Evolutionary conservation across 2,797 vertebrate species (phyloP).

Genomic region (Lates japonicus): DNA sequence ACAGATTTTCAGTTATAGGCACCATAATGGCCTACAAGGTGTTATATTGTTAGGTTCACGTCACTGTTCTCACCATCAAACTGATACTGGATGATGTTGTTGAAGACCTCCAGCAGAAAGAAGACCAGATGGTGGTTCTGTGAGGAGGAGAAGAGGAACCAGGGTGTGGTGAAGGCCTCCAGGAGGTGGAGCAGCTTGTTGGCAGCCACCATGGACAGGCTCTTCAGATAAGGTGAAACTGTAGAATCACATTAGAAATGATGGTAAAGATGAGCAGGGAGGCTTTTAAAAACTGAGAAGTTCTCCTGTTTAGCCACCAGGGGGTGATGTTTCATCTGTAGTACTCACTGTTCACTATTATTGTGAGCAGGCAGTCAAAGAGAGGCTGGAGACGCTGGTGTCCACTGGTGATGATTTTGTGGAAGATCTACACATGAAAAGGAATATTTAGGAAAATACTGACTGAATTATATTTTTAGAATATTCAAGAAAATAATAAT

Average conservation of each 20-base stretch:
- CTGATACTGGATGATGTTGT: constrained; percentile 99
- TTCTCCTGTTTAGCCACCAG: constrained; percentile 32
- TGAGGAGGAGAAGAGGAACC: constrained; percentile 93
- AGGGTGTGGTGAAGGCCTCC: constrained; percentile 95
- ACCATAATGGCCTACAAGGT: fast-evolving
- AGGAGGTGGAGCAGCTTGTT: constrained; percentile 97
- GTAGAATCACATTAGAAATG: neutral
- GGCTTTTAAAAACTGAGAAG: neutral
- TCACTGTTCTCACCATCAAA: constrained; percentile 90
- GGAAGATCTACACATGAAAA: constrained; percentile 89
- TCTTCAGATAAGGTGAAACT: constrained; percentile 99
- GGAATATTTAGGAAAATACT: too few relatives aligned
- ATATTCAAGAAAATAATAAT: neutral
- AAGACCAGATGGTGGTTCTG: constrained; percentile 98
- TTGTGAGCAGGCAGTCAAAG: constrained; percentile 96
- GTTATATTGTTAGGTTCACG: neutral
- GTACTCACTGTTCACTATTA: constrained; percentile 94
- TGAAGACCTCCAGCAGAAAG: constrained; percentile 97
- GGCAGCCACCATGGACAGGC: constrained; percentile 96
- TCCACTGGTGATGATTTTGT: constrained; percentile 95
- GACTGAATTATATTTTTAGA: too few relatives aligned
- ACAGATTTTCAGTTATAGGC: neutral
- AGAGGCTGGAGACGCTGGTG: constrained; percentile 96
- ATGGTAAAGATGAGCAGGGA: neutral
- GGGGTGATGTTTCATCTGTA: neutral